Base-by-base conservation (phyloP, 2,113 vertebrate species). In the Phalacrocorax carbo region DNA sequence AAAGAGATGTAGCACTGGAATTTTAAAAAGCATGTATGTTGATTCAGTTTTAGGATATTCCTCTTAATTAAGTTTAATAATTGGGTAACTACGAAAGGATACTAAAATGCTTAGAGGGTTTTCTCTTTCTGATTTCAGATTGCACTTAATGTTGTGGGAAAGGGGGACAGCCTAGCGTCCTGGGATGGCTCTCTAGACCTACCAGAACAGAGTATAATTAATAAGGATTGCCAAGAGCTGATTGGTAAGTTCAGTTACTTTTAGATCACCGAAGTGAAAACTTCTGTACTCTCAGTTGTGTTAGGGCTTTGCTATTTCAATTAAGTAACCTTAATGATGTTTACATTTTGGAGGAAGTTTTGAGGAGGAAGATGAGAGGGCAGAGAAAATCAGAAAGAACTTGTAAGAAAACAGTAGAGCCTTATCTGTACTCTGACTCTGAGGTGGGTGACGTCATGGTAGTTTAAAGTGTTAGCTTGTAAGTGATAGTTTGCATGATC, bases 101-200 rank as follows among this genome's bases (percentile, higher is more conserved):
- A 58, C 22, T 70, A 7, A 69, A 69, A 80, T 93, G 26, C 70
- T 91, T 86, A 83, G 26, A 81, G 61, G 54, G 82, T 32, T 80
- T 73, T 96, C 49, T 92, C 0, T 27, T 95, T 80, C 79, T 80
- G 79, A 82, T 97, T 92, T 65, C 98, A 99, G 99, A 99, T 99
- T 94, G 99, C 99, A 84, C 98, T 99, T 68, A 99, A 99, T 93
- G 99, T 99, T 95, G 98, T 99, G n/a, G 99, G 99, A 71, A 99
- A 99, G 98, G 99, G 99, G 19, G 99, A 99, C 98, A 99, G 99
- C 94, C 98, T 99, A 71, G 98, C 99, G 90, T 99, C 99, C 9
- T 99, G 99, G 99, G 99, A 99, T 88, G 99, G 99, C 36, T 97
- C 98, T 94, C 98, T 99, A 72, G 99, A 99, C 97, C 97, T 99